Conservation (phyloP, 2,113 vertebrate genomes). For the Menura novaehollandiae region DNA sequence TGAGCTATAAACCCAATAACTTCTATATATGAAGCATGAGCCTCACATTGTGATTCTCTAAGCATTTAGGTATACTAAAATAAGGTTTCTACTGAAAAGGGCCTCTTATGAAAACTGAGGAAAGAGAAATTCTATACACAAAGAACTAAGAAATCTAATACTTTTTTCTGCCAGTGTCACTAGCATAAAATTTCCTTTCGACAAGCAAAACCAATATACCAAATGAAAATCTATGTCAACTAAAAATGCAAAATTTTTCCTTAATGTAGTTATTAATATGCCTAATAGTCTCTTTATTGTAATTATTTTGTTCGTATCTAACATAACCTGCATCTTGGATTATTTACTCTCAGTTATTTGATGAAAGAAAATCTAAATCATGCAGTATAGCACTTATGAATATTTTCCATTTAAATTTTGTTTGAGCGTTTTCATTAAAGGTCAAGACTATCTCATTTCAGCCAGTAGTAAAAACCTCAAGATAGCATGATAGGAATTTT, state of each 20-base stretch:
- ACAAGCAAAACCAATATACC: not conserved
- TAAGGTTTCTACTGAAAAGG: not conserved
- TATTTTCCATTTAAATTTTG: constrained; percentile 31
- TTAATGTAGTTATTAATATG: not conserved
- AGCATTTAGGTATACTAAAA: not conserved
- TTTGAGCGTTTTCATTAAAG: constrained; percentile 7
- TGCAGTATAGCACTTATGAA: not conserved
- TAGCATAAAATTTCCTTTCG: not conserved
- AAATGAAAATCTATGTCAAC: not conserved
- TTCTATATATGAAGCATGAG: not conserved
- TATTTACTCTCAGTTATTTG: constrained; percentile 5
- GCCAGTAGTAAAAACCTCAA: not conserved
- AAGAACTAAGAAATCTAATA: not conserved
- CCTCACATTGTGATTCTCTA: not conserved
- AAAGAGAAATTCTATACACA: not conserved
- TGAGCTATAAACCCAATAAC: not conserved
- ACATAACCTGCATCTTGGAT: not conserved
- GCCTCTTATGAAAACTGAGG: not conserved
- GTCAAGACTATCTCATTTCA: not conserved
- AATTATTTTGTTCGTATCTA: not conserved
- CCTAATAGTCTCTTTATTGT: not conserved
- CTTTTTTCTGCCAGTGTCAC: not conserved
- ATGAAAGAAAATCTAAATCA: constrained; percentile 10
- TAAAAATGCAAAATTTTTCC: not conserved
- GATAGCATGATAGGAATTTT: not conserved